Conservation (phyloP, 2,888 invertebrate genomes). For the Nysson spinosus region DNA sequence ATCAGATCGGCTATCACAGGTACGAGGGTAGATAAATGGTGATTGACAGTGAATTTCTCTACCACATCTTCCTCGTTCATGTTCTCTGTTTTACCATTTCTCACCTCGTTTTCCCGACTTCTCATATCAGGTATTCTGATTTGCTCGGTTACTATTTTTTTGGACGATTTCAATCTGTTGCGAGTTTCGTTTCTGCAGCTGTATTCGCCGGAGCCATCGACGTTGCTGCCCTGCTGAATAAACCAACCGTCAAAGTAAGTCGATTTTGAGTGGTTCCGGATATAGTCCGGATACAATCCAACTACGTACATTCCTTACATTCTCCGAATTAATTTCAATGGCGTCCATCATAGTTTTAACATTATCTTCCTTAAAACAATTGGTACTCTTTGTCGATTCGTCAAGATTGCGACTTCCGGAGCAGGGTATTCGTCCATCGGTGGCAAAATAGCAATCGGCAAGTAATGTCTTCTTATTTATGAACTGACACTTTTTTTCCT, state of each 20-base stretch:
- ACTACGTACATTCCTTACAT: constrained; percentile 51
- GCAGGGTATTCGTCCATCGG: constrained; percentile 41
- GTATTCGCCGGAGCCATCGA: constrained; percentile 38
- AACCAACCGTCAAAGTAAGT: neutral
- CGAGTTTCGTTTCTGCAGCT: constrained; percentile 17
- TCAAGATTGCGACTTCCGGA: constrained; percentile 45
- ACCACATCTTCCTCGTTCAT: constrained; percentile 40
- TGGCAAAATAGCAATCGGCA: too few species aligned
- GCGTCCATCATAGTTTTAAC: constrained; percentile 74
- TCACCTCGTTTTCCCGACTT: constrained; percentile 18
- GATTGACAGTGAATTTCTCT: constrained; percentile 39
- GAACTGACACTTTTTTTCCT: constrained; percentile 13
- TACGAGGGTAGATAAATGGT: constrained; percentile 64
- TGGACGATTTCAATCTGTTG: constrained; percentile 8
- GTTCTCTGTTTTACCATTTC: constrained; percentile 18
- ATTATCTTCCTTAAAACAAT: constrained; percentile 68
- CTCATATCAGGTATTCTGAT: constrained; percentile 2
- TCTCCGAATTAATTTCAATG: constrained; percentile 66
- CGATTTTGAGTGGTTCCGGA: too few species aligned
- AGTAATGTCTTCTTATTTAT: too few species aligned
- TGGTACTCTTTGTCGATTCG: constrained; percentile 30
- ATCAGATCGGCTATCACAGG: constrained; percentile 70
- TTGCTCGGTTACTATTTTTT: constrained; percentile 9
- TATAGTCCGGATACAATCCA: neutral
- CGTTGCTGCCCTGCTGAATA: constrained; percentile 54